A percentile compares a stretch with the other conserved stretches of the same genome.
phyloP scores from a whole-genome alignment of 2,888 invertebrate genomes.

The Trichogramma evanescens region DNA sequence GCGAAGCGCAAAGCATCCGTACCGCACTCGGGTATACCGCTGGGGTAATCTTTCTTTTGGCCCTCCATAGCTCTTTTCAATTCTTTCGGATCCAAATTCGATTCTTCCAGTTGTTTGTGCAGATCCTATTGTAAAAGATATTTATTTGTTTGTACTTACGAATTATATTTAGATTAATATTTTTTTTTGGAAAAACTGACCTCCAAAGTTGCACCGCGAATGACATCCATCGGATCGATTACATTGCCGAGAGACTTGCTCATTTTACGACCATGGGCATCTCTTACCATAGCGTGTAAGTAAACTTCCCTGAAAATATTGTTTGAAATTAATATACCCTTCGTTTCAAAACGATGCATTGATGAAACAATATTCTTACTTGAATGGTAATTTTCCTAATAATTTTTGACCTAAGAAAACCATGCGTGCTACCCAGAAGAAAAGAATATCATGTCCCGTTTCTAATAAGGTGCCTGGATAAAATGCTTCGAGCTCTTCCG shows the following conservation, averaged over 20 bases:
- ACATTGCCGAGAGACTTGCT: constrained; percentile 98
- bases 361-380: constrained; percentile 44
- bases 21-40: constrained; percentile 96
- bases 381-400: constrained; percentile 87
- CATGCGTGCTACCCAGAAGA: constrained; percentile 99
- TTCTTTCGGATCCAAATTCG: constrained; percentile 83
- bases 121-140: constrained; percentile 49
- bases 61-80: constrained; percentile 46
- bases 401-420: constrained; percentile 92
- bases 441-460: constrained; percentile 95
- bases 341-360: background rate
- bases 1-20: constrained; percentile 91
- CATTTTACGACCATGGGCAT: constrained; percentile 98
- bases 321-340: background rate
- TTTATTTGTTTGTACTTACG: background rate
- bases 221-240: constrained; percentile 94
- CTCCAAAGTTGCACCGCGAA: constrained; percentile 75
- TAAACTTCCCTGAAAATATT: constrained; percentile 65
- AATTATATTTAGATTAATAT: background rate
- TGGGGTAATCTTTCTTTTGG: constrained; percentile 56
- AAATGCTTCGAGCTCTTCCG: constrained; percentile 65
- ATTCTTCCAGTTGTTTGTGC: constrained; percentile 64
- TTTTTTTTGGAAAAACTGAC: constrained; percentile 35
- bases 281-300: constrained; percentile 94
- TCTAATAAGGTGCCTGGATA: constrained; percentile 91